Evolutionary conservation across 2,797 vertebrate genomes (phyloP).

Genomic region (Falco rusticolus): DNA sequence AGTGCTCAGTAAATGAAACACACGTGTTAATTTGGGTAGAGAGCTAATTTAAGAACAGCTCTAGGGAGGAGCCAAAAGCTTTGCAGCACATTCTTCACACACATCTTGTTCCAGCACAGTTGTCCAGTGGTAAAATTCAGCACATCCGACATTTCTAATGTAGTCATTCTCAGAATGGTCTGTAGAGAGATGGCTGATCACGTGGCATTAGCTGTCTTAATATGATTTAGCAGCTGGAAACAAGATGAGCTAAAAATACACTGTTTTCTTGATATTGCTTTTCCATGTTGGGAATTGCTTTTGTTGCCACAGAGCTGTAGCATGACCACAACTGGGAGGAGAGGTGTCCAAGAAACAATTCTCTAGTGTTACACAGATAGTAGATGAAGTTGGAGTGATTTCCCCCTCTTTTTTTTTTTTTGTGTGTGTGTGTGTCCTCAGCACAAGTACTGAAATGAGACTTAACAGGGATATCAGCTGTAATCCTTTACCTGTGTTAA

Average conservation of each 20-base stretch:
- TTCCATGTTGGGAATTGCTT: conserved; percentile 69
- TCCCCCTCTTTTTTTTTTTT: background rate
- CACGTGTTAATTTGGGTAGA: conserved; percentile 12
- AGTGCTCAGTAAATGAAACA: conserved; percentile 4
- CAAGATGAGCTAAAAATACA: conserved; percentile 62
- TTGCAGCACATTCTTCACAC: conserved; percentile 52
- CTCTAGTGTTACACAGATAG: conserved; percentile 5
- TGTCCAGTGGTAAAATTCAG: conserved; percentile 56
- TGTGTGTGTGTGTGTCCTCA: background rate
- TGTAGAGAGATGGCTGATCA: conserved; percentile 28
- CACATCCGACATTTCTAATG: conserved; percentile 45
- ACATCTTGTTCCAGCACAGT: conserved; percentile 34
- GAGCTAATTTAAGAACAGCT: conserved; percentile 62
- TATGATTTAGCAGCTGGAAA: conserved; percentile 66
- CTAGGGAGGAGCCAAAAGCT: conserved; percentile 53
- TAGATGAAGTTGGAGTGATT: conserved; percentile 11
- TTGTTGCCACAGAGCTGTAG: conserved; percentile 52
- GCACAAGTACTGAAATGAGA: background rate
- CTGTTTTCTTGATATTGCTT: conserved; percentile 63
- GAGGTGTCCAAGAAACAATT: conserved; percentile 57
- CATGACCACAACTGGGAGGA: conserved; percentile 5
- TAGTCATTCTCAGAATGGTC: conserved; percentile 41
- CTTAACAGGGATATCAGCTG: background rate
- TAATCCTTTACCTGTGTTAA: background rate
- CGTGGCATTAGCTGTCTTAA: conserved; percentile 49